Evolutionary conservation across 2,113 vertebrate species (phyloP).

Genomic region (Pycnonotus jocosus): DNA sequence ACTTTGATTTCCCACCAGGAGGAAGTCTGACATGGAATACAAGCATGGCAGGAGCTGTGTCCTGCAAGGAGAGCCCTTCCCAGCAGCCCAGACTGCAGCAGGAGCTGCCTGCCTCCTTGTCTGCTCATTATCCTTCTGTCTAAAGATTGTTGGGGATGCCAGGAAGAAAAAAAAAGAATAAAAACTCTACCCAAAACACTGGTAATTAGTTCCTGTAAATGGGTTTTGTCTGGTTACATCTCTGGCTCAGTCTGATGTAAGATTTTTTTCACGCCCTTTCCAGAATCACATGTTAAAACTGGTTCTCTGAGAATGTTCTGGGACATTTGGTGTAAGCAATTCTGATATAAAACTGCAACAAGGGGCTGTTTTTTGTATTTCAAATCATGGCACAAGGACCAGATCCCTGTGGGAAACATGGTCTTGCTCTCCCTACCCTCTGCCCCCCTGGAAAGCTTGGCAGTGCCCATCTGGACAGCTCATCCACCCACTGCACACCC

Average conservation of each 20-base stretch:
- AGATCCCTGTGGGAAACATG: not conserved
- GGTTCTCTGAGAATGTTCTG: not conserved
- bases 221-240: not conserved
- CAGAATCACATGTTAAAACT: not conserved
- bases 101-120: not conserved
- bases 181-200: not conserved
- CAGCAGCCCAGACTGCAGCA: not conserved
- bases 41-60: accelerated
- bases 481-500: accelerated
- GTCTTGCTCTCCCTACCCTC: accelerated
- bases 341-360: not conserved
- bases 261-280: not conserved
- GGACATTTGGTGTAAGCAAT: not conserved
- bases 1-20: not conserved
- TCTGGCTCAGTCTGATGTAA: not conserved
- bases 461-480: not conserved
- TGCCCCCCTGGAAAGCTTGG: not conserved
- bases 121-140: not conserved
- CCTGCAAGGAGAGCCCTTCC: not conserved
- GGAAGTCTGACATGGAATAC: not conserved
- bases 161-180: accelerated
- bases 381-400: not conserved
- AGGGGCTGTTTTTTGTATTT: not conserved
- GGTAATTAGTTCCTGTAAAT: not conserved
- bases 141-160: not conserved